These are phyloP conservation scores for Sylvicapra grimmia DNA, from an alignment of 2,113 vertebrate species.

Conservation along the genomic window DNA sequence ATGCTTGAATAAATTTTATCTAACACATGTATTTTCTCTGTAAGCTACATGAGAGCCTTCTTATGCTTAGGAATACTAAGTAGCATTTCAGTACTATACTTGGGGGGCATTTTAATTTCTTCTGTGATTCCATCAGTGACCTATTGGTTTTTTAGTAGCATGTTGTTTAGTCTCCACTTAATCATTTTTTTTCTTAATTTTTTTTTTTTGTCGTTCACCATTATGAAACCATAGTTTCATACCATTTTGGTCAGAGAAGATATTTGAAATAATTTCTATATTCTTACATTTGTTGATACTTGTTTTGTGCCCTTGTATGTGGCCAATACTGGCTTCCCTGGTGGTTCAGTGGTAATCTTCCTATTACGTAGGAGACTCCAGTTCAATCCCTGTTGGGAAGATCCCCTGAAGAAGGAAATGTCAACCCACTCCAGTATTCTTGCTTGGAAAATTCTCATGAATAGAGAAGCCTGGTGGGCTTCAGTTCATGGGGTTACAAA, in stretches of 20 bases:
- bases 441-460: not conserved
- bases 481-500: not conserved
- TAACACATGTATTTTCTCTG: not conserved
- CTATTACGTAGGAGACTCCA: not conserved
- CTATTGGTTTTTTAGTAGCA: not conserved
- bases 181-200: too few species aligned
- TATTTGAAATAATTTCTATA: not conserved
- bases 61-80: not conserved
- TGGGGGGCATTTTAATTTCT: not conserved
- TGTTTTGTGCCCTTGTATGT: not conserved
- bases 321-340: not conserved
- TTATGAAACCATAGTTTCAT: too few species aligned
- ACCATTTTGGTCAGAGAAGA: not conserved
- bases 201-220: too few species aligned
- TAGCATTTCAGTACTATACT: not conserved
- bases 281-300: not conserved
- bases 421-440: not conserved
- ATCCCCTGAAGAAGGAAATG: not conserved
- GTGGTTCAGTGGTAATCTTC: not conserved
- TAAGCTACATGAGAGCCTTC: not conserved
- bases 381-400: not conserved
- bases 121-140: not conserved
- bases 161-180: not conserved
- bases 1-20: not conserved
- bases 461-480: not conserved